Conservation (phyloP, 2,113 vertebrate genomes). For the Plotosus lineatus region DNA sequence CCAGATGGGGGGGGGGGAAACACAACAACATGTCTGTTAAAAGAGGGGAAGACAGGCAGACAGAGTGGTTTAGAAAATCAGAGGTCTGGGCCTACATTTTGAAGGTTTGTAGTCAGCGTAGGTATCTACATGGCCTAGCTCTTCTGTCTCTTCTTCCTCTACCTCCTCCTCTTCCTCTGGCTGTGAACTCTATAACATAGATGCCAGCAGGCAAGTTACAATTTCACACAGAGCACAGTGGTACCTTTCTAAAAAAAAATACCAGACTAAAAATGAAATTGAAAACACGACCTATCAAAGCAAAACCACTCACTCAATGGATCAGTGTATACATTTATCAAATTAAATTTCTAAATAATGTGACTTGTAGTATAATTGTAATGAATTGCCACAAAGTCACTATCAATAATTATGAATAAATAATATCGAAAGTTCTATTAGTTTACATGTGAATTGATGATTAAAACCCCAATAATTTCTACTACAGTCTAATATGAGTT, state of each 20-base stretch:
- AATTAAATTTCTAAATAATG: not conserved
- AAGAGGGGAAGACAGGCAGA: not conserved
- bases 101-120: conserved; percentile 94
- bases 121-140: conserved; percentile 93
- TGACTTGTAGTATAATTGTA: conserved; percentile 34
- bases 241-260: not conserved
- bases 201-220: not conserved
- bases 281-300: conserved; percentile 31
- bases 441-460: not conserved
- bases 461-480: not conserved
- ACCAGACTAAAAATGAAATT: conserved; percentile 6
- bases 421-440: too few relatives aligned
- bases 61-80: conserved; percentile 13
- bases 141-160: conserved; percentile 89
- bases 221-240: conserved; percentile 10
- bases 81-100: conserved; percentile 79
- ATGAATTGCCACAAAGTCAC: not conserved
- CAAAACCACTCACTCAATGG: conserved; percentile 9
- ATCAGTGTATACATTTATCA: not conserved
- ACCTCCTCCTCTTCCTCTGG: conserved; percentile 90
- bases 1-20: not conserved
- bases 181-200: conserved; percentile 67
- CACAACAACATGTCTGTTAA: not conserved
- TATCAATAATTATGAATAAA: not conserved
- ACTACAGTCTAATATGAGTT: not conserved